Percentiles rank a stretch among this genome's conserved stretches.
phyloP scores from a whole-genome alignment of 2,113 vertebrate species.

The Poicephalus meyeri region DNA sequence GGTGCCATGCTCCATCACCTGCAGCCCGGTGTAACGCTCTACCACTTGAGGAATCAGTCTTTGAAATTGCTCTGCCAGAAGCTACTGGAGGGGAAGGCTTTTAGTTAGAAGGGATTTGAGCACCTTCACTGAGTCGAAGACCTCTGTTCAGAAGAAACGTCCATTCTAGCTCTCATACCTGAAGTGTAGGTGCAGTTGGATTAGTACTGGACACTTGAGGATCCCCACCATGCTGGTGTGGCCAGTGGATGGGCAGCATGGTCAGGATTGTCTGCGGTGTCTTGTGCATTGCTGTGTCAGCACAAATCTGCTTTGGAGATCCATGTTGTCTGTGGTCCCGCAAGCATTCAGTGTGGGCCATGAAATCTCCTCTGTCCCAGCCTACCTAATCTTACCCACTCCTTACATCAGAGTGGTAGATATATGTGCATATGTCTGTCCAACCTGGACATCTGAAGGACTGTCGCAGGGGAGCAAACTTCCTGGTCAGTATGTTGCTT shows the following conservation, averaged over 20 bases:
- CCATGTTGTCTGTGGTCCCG: fast-evolving
- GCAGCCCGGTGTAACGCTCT: neutral
- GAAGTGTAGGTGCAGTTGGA: neutral
- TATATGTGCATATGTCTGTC: neutral
- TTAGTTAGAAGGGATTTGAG: neutral
- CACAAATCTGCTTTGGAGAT: neutral
- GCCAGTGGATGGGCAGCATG: fast-evolving
- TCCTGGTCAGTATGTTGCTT: neutral
- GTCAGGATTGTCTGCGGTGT: too few relatives aligned
- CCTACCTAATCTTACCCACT: neutral
- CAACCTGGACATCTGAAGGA: neutral
- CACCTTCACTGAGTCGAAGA: neutral
- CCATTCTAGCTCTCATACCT: neutral
- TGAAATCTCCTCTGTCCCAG: neutral
- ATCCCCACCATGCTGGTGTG: neutral
- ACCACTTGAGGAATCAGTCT: neutral
- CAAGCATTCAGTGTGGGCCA: neutral
- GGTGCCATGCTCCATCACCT: neutral
- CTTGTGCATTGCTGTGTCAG: neutral
- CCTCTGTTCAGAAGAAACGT: neutral
- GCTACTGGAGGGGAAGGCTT: neutral
- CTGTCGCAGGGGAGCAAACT: neutral
- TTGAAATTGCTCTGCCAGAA: neutral
- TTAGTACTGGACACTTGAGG: neutral
- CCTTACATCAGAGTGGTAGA: neutral